Conservation (phyloP, 2,113 vertebrate species). For the Struthidea cinerea region DNA sequence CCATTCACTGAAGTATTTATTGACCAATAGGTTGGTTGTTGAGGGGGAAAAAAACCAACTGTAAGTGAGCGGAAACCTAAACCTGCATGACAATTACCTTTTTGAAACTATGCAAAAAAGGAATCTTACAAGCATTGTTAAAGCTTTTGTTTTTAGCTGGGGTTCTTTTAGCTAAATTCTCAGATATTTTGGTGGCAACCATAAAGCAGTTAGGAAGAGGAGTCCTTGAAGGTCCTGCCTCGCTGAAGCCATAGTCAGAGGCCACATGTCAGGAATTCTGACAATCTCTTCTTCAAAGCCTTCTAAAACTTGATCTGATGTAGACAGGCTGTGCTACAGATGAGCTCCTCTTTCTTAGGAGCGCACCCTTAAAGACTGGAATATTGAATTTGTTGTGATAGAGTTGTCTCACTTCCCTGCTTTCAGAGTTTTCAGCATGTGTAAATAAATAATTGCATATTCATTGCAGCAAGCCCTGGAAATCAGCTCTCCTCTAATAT, state of each 20-base stretch:
- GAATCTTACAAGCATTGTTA: not conserved
- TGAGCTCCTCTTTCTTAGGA: not conserved
- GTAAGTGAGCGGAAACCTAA: not conserved
- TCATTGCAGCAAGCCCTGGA: not conserved
- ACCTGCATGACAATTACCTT: not conserved
- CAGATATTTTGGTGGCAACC: not conserved
- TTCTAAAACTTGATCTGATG: not conserved
- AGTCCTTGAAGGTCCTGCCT: not conserved
- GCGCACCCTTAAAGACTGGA: not conserved
- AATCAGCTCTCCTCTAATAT: not conserved
- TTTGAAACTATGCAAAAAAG: not conserved
- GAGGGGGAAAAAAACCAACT: fast-evolving
- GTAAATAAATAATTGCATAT: not conserved
- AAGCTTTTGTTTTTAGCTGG: not conserved
- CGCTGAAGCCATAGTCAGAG: not conserved
- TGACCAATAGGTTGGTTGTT: not conserved
- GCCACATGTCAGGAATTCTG: not conserved
- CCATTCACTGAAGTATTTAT: not conserved
- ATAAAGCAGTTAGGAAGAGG: not conserved
- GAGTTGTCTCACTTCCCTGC: not conserved
- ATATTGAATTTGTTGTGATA: not conserved
- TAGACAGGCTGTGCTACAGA: not conserved
- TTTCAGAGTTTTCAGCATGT: not conserved
- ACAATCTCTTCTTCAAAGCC: not conserved
- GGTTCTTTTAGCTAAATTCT: not conserved